Conservation (phyloP, 2,113 vertebrate genomes). For the Saiga tatarica region DNA sequence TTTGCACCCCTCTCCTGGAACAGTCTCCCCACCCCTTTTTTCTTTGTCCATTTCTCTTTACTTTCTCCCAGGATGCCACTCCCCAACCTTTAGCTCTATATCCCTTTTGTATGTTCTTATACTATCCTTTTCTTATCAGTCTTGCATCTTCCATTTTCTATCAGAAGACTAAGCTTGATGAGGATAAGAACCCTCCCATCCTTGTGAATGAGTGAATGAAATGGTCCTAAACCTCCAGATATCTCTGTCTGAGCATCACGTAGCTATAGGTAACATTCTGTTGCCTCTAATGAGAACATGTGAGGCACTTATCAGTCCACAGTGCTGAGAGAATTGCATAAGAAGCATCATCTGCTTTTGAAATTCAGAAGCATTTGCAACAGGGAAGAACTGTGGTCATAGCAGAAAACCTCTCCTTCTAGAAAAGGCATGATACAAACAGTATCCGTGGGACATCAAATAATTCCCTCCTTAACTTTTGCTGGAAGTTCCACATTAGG, state of each 20-base stretch:
- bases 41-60: neutral
- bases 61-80: neutral
- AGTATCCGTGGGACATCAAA: rapidly evolving
- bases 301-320: neutral
- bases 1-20: rapidly evolving
- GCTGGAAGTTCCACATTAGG: neutral
- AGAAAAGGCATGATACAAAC: neutral
- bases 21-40: neutral
- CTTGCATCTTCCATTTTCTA: neutral
- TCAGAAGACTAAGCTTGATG: neutral
- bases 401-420: neutral
- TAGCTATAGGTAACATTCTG: neutral
- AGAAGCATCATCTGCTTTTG: slow-evolving; percentile 44
- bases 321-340: slow-evolving; percentile 54
- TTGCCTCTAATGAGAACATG: neutral
- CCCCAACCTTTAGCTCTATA: neutral
- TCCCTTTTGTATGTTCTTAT: neutral
- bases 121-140: too few species aligned
- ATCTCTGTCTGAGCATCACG: neutral
- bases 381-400: neutral
- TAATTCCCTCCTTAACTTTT: neutral
- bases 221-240: neutral
- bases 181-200: neutral
- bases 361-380: neutral
- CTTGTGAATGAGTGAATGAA: neutral